Conservation (phyloP, 2,888 invertebrate genomes). For the Aphodius granarius region DNA sequence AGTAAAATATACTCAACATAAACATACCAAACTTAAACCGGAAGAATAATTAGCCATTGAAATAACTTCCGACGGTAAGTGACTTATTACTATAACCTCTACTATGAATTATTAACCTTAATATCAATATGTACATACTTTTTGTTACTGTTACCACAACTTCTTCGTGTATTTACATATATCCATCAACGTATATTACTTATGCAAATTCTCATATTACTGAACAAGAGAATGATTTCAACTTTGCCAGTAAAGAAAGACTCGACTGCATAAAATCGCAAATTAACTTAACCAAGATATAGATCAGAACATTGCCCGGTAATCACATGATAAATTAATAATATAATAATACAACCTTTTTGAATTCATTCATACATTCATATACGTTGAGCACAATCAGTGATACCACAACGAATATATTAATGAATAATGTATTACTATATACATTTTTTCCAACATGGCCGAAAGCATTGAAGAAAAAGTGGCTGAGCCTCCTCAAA, state of each 20-base stretch:
- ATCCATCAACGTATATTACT: neutral
- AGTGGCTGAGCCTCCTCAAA: conserved; percentile 24
- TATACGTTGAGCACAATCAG: neutral
- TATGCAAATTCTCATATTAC: neutral
- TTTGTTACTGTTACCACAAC: neutral
- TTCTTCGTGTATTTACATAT: neutral
- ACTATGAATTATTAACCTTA: neutral
- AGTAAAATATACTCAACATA: too few species aligned
- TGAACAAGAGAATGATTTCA: neutral
- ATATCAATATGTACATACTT: neutral
- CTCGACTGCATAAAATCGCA: neutral
- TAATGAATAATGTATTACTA: conserved; percentile 14
- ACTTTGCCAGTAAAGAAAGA: neutral
- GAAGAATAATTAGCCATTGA: too few species aligned
- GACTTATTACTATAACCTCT: neutral
- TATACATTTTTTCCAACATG: conserved; percentile 17
- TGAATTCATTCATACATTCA: neutral
- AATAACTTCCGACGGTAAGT: too few species aligned
- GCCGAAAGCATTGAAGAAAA: conserved; percentile 2
- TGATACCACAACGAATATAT: conserved; percentile 13
- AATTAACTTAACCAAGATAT: neutral
- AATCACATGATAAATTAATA: neutral
- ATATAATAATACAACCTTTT: neutral
- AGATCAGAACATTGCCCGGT: neutral
- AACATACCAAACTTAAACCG: too few species aligned